Evolutionary conservation across 2,888 invertebrate genomes (phyloP), one percentile per base, ranked within the genome.

Genomic region (Eupeodes latifasciatus): DNA sequence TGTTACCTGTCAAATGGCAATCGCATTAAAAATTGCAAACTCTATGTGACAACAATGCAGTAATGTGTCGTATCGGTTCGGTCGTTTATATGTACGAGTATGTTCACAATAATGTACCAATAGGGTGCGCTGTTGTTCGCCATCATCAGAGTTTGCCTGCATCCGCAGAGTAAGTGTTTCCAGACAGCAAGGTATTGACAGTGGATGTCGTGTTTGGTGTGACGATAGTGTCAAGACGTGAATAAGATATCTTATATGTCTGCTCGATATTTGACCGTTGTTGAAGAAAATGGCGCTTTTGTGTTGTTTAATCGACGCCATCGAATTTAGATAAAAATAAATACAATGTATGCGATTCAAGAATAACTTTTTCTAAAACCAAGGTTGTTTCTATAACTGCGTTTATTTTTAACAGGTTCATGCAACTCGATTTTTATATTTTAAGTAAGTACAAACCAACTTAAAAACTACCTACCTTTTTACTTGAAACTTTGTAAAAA

Each of bases 1-100:
- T 90, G 90, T 90, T 90, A 80, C 82, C 90, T 90, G 90, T 90
- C 90, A 90, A 90, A 87, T 90, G 89, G 85, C 90, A 90, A 89
- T 89, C 88, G 89, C 89, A 89, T 90, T 90, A 89, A 90, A 86
- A 89, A 89, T 89, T 85, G 86, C 87, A 86, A 90, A 90, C 89
- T 80, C 59, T 81, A 76, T 85, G 85, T 76, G 85, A 84, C 75
- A 80, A 85, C 85, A 85, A 76, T 84, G 77, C 75, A 80, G 75
- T 76, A 72, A 55, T 78, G 72, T 72, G 72, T 74, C 76, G 57
- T 64, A 81, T 71, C 81, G 76, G 71, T 76, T 69, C 66, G 79
- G 59, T 84, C 9, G 40, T 40, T 7, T 40, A 40, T 40, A 40
- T 9, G 9, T 40, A 40, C 9, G 40, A 40, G 9, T 40, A 5